Percentiles rank a stretch among this genome's conserved stretches.
These are phyloP conservation scores for Bombus turneri DNA, from an alignment of 1,140 invertebrate species.

Conservation along the genomic window DNA sequence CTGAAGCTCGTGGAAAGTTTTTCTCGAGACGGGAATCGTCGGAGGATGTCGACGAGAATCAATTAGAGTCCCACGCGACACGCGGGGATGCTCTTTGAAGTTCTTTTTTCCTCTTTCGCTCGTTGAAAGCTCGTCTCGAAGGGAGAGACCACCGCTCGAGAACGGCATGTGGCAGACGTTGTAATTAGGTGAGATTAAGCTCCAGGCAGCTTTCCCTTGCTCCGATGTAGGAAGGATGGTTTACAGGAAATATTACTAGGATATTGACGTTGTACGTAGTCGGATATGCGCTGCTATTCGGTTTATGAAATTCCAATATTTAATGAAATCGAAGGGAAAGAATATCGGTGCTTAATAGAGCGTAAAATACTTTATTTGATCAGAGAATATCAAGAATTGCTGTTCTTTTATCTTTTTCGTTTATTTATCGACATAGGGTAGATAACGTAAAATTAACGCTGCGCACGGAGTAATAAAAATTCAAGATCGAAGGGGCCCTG, in stretches of 20 bases:
- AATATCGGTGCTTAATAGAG: not conserved
- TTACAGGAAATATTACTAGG: not conserved
- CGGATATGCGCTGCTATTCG: not conserved
- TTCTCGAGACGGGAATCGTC: not conserved
- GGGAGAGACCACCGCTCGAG: not conserved
- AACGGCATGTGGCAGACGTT: not conserved
- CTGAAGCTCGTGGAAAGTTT: not conserved
- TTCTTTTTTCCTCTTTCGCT: not conserved
- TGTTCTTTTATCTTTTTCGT: not conserved
- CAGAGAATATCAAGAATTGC: not conserved
- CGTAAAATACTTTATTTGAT: not conserved
- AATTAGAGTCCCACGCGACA: constrained; percentile 4
- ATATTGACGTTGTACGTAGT: not conserved
- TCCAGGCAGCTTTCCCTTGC: not conserved
- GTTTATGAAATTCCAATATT: not conserved
- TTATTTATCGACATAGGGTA: not conserved
- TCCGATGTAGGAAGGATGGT: not conserved
- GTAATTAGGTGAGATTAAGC: not conserved
- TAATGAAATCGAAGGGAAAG: not conserved
- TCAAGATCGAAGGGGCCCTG: not conserved
- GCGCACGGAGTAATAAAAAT: not conserved
- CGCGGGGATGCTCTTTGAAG: not conserved
- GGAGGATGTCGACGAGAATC: not conserved
- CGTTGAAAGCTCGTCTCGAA: not conserved
- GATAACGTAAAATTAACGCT: not conserved